phyloP scores from a whole-genome alignment of 2,113 vertebrate genomes.

The Mus spicilegus region DNA sequence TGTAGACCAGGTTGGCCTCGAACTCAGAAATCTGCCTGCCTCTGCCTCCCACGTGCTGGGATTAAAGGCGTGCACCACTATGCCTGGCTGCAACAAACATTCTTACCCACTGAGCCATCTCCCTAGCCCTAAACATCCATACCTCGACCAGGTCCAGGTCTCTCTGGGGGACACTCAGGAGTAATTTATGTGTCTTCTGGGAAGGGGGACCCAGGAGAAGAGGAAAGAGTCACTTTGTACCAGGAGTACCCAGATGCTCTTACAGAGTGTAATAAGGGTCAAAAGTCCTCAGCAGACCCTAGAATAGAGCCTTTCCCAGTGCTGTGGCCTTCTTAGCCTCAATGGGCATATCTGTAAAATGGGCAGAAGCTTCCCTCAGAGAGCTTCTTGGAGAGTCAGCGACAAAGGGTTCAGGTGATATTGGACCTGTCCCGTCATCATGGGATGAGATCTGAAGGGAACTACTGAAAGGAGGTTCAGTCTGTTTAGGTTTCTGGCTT shows the following conservation, averaged over 20 bases:
- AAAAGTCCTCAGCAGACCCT: not conserved
- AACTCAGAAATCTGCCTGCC: too few relatives aligned
- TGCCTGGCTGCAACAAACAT: not conserved
- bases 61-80: too few relatives aligned
- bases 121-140: not conserved
- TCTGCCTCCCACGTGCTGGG: too few relatives aligned
- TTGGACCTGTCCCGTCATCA: not conserved
- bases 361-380: not conserved
- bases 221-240: not conserved
- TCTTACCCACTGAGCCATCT: not conserved
- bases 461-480: not conserved
- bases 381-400: not conserved
- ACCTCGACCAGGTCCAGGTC: accelerated
- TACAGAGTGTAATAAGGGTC: not conserved
- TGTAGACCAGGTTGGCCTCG: too few relatives aligned
- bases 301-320: not conserved
- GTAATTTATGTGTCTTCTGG: not conserved
- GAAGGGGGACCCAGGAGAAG: not conserved
- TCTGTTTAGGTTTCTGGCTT: not conserved
- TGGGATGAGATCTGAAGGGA: not conserved
- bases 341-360: not conserved
- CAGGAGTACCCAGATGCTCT: not conserved
- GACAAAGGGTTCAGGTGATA: not conserved
- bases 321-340: not conserved
- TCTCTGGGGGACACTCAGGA: not conserved